phyloP scores from a whole-genome alignment of 2,888 invertebrate genomes.

The Gastracanthus pulcherrimus region DNA sequence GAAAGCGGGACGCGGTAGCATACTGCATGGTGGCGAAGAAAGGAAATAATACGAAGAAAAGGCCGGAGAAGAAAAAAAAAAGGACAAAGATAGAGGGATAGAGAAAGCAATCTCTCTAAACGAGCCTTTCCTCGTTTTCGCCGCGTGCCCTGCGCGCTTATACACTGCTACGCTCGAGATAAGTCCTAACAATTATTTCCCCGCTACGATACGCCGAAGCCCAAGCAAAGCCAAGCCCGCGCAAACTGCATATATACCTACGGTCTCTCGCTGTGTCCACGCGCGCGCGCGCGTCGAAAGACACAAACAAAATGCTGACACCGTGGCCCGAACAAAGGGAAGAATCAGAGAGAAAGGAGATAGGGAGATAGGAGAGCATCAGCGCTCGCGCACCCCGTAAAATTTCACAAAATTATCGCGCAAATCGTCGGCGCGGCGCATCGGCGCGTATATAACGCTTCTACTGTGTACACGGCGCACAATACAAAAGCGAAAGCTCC shows the following conservation, averaged over 20 bases:
- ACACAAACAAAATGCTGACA: neutral
- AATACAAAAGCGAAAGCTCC: neutral
- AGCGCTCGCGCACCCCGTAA: no score
- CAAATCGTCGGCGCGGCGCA: constrained; percentile 22
- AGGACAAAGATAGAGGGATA: neutral
- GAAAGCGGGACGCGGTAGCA: neutral
- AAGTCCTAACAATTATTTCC: constrained; percentile 40
- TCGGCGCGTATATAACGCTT: constrained; percentile 17
- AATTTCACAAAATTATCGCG: constrained; percentile 44
- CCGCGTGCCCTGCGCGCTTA: neutral
- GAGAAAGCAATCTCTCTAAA: constrained; percentile 27
- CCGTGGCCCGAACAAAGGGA: neutral
- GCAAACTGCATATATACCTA: no score
- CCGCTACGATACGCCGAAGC: neutral
- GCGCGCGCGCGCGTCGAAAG: neutral
- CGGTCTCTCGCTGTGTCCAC: neutral
- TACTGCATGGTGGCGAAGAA: no score
- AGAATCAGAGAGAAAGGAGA: neutral
- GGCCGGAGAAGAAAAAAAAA: neutral
- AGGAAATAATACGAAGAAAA: neutral
- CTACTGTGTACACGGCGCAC: neutral
- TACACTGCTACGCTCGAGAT: neutral
- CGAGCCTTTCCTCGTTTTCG: neutral
- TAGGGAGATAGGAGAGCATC: neutral
- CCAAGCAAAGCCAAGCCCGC: neutral